These are phyloP conservation scores for Caenorhabditis plicata DNA, from an alignment of 2,888 invertebrate species.

Conservation along the genomic window DNA sequence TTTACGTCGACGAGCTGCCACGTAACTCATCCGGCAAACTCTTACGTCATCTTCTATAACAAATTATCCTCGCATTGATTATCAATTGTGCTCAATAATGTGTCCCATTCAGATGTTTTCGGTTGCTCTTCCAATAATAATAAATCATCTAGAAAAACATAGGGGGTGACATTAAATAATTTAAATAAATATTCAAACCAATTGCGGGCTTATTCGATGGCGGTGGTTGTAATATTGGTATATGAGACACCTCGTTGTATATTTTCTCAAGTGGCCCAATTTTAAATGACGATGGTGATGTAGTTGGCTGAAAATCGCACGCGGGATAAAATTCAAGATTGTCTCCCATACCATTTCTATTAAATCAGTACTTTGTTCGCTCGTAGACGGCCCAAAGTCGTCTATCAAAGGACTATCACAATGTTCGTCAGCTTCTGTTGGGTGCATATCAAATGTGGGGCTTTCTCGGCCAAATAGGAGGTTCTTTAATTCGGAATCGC, in stretches of 20 bases:
- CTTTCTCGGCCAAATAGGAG: slow-evolving; percentile 42
- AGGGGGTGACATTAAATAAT: too few relatives aligned
- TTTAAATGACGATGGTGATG: slow-evolving; percentile 11
- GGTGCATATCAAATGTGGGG: slow-evolving; percentile 22
- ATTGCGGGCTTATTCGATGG: slow-evolving; percentile 4
- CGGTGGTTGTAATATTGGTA: slow-evolving; percentile 27
- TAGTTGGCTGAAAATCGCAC: neutral
- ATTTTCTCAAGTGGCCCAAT: slow-evolving; percentile 25
- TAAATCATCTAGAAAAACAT: too few relatives aligned
- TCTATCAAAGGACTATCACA: slow-evolving; percentile 38
- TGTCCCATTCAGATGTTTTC: slow-evolving; percentile 16
- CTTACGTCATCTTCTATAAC: slow-evolving; percentile 16
- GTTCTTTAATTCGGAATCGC: slow-evolving; percentile 28
- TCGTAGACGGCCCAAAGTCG: too few relatives aligned
- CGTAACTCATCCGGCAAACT: slow-evolving; percentile 44
- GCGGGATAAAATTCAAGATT: neutral
- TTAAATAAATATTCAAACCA: too few relatives aligned
- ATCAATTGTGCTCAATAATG: slow-evolving; percentile 19
- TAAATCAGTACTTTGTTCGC: slow-evolving; percentile 16
- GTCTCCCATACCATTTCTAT: slow-evolving; percentile 16
- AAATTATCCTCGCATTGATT: slow-evolving; percentile 24
- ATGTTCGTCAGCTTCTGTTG: slow-evolving; percentile 11
- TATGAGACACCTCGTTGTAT: slow-evolving; percentile 9
- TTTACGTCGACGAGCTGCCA: slow-evolving; percentile 32
- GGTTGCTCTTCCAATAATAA: too few relatives aligned